These are phyloP conservation scores for Pseudopodoces humilis DNA, from an alignment of 2,113 vertebrate species.

Conservation along the genomic window DNA sequence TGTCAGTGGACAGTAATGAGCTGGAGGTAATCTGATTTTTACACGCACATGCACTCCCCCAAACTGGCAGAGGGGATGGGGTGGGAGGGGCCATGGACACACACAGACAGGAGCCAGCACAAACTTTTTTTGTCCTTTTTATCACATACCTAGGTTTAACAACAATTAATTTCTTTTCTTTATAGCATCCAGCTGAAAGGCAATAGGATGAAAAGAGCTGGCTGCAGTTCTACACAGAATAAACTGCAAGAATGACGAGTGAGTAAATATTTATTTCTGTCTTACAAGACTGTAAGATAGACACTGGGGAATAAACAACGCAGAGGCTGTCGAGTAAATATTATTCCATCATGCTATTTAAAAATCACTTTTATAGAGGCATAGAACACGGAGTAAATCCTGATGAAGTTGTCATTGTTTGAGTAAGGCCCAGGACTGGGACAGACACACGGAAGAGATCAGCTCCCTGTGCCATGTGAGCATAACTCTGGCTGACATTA, in stretches of 20 bases:
- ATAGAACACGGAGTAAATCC: not conserved
- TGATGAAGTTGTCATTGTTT: not conserved
- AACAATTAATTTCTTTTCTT: not conserved
- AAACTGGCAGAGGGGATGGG: not conserved
- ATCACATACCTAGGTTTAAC: not conserved
- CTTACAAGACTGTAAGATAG: not conserved
- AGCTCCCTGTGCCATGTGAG: not conserved
- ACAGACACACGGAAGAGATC: not conserved
- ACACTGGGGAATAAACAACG: not conserved
- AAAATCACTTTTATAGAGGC: not conserved
- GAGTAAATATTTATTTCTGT: conserved; percentile 4
- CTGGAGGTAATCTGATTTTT: conserved; percentile 7
- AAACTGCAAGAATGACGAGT: not conserved
- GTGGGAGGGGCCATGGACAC: not conserved
- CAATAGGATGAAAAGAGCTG: not conserved
- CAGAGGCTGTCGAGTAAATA: not conserved
- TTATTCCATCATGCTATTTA: not conserved
- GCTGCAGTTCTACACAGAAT: not conserved
- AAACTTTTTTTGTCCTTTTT: not conserved
- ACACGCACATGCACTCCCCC: not conserved
- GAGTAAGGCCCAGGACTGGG: not conserved
- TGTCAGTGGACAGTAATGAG: conserved; percentile 53
- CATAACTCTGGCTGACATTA: not conserved
- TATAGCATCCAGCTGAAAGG: not conserved
- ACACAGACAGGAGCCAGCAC: not conserved